Percentiles rank a stretch among this genome's conserved stretches.
phyloP scores from a whole-genome alignment of 2,888 invertebrate species.

The Schizotus pectinicornis region DNA sequence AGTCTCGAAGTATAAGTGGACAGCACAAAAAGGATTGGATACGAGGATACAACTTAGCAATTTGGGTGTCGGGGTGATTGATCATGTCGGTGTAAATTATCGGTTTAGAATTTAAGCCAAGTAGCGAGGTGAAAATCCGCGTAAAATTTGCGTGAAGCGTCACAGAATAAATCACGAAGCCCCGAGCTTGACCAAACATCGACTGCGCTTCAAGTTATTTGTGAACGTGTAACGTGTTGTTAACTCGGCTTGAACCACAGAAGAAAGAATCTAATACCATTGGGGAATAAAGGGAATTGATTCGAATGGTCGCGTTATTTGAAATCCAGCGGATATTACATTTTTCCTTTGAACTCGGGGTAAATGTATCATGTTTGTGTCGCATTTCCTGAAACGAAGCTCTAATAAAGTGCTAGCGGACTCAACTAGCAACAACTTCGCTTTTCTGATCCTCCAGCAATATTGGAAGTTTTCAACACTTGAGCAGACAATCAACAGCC shows the following conservation, averaged over 20 bases:
- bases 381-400: slow-evolving; percentile 33
- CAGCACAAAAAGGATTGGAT: slow-evolving; percentile 27
- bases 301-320: slow-evolving; percentile 47
- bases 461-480: not conserved
- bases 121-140: not conserved
- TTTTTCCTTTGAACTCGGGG: slow-evolving; percentile 51
- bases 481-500: slow-evolving; percentile 7
- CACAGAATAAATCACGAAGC: too few species aligned
- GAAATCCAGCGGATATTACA: slow-evolving; percentile 51
- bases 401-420: slow-evolving; percentile 39
- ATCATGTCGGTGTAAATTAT: slow-evolving; percentile 28
- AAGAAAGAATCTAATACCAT: slow-evolving; percentile 23
- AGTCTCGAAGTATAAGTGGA: slow-evolving; percentile 16
- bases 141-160: not conserved
- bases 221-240: slow-evolving; percentile 7
- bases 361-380: slow-evolving; percentile 46
- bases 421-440: slow-evolving; percentile 35
- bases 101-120: slow-evolving; percentile 7
- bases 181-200: not conserved
- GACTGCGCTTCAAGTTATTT: slow-evolving; percentile 4
- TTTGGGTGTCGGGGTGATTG: slow-evolving; percentile 46
- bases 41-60: too few species aligned
- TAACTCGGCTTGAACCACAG: slow-evolving; percentile 1
- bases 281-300: slow-evolving; percentile 41
- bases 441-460: not conserved